Evolutionary conservation across 2,888 invertebrate species (phyloP), one percentile per base, ranked within the genome.

Genomic region (Apantesis nais): DNA sequence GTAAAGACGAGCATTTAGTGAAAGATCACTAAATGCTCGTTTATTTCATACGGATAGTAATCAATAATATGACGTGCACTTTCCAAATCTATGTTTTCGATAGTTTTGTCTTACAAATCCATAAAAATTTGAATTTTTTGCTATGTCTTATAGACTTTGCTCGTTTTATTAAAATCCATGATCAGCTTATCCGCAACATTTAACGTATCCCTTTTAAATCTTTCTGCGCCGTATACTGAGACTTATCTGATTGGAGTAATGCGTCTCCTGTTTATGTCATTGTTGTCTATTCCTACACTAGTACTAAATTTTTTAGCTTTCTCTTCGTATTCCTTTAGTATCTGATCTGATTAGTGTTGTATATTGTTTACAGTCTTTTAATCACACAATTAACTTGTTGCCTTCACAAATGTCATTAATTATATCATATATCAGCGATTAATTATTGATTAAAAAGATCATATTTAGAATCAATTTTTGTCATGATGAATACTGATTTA

Each of bases 141-240:
- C 34, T 34, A 34, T 34, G 37, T 39, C 39, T 39, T 69, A 75
- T 73, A 75, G 63, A 60, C 72, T 68, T 71, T 67, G 39, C 71
- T 70, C 37, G 65, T 74, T 66, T 72, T 64, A 70, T 71, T 67
- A 66, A 58, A 69, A 67, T 72, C 67, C 62, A 65, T 67, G 64
- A 68, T 74, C 67, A 74, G 39, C 66, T 74, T 74, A 74, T 72
- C 72, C 52, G 72, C 74, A 69, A 74, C 72, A 60, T 72, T 72
- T 34, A 72, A 60, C 67, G 70, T 72, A 68, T 72, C 62, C 60
- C 66, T 67, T 67, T 67, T 63, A 67, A 71, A 66, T 66, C 41
- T 72, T 72, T 72, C 68, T 68, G 72, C 68, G 68, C 68, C 68
- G 66, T 65, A 16, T 52, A 66, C 68, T 68, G 62, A 67, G 71